Percentiles rank a stretch among this genome's conserved stretches.
phyloP scores from a whole-genome alignment of 2,888 invertebrate species.

The Ennomos fuscantarius region DNA sequence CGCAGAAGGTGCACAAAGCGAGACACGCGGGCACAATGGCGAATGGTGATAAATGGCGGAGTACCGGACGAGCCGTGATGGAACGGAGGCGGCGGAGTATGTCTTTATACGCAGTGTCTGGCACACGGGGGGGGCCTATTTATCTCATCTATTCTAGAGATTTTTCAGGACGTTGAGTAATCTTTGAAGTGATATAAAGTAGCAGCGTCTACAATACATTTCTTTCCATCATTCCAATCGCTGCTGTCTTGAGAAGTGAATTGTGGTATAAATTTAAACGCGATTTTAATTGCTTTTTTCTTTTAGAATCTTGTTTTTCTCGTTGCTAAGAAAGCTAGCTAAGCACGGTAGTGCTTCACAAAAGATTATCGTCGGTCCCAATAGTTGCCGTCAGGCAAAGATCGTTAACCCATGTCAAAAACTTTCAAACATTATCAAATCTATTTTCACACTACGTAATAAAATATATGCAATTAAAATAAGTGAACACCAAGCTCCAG shows the following conservation, averaged over 20 bases:
- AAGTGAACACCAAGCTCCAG: slow-evolving; percentile 11
- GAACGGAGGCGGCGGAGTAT: slow-evolving; percentile 7
- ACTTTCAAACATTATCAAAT: too few relatives aligned
- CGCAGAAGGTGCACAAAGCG: slow-evolving; percentile 4
- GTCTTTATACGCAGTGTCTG: slow-evolving; percentile 2
- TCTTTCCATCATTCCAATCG: neutral
- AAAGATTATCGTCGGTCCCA: too few relatives aligned
- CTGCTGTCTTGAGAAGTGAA: too few relatives aligned
- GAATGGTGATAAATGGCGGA: slow-evolving; percentile 12
- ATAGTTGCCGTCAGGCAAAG: too few relatives aligned
- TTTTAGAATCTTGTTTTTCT: too few relatives aligned
- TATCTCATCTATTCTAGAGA: slow-evolving; percentile 1
- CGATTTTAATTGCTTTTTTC: too few relatives aligned
- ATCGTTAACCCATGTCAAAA: too few relatives aligned
- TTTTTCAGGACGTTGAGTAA: slow-evolving; percentile 2
- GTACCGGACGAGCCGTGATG: slow-evolving; percentile 13
- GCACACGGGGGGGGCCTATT: slow-evolving; percentile 5
- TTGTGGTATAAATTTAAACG: too few relatives aligned
- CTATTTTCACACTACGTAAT: too few relatives aligned
- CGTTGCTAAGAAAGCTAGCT: too few relatives aligned
- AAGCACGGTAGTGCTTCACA: too few relatives aligned
- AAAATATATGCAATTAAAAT: slow-evolving; percentile 13
- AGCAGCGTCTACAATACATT: neutral
- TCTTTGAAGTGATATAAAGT: neutral
- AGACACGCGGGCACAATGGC: slow-evolving; percentile 4